Evolutionary conservation across 2,113 vertebrate genomes (phyloP), one percentile per base, ranked within the genome.

Genomic region (Neotoma lepida): DNA sequence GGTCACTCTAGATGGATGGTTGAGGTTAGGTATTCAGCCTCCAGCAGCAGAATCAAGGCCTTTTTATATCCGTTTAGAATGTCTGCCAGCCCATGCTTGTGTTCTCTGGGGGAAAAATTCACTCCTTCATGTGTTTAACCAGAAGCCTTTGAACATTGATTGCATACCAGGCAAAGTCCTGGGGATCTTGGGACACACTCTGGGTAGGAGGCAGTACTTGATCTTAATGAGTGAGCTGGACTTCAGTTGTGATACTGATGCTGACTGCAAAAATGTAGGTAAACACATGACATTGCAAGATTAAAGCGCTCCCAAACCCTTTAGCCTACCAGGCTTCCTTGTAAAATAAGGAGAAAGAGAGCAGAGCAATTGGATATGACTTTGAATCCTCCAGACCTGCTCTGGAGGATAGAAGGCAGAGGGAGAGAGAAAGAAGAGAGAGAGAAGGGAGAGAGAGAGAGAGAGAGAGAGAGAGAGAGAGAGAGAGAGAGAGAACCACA

Each of bases 201-300:
- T 22, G 51, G 64, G 35, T 15, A 46, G 33, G n/a, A 39, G 24
- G 1, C 20, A 15, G 14, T 6, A 1, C 6, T 66, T 81, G 2
- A 8, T 26, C 39, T 68, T 44, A 6, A 1, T 41, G 8, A 66
- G n/a, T 1, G 30, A 41, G 0, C 0, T 35, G 20, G 22, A 24
- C 4, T 54, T 1, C 2, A 3, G 18, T 26, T 61, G 18, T 8
- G 20, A 33, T 1, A 1, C 1, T 10, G 33, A 41, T 49, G 4
- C 22, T 18, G 17, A 30, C 22, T 30, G 3, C 3, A 73, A 13
- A n/a, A 5, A 26, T 2, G 5, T 10, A 33, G 89, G 20, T 12
- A 26, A 74, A 84, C 73, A 33, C 0, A 0, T 0, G 33, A 9
- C 2, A 3, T 9, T 3, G 17, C 4, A 4, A 9, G 17, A 2